A percentile compares a stretch with the other conserved stretches of the same genome.
phyloP scores from a whole-genome alignment of 1,140 invertebrate species.

The Temnothorax nylanderi region DNA sequence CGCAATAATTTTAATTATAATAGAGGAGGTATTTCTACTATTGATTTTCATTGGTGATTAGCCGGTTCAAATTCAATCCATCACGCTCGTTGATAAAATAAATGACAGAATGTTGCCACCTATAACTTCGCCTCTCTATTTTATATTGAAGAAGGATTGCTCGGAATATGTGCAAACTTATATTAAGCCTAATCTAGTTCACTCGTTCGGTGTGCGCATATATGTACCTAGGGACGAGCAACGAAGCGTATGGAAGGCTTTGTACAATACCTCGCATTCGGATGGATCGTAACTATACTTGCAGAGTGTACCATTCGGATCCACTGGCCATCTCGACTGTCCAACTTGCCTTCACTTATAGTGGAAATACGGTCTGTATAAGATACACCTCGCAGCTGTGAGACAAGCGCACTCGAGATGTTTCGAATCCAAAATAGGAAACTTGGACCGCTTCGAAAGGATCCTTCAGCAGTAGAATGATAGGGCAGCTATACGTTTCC shows the following conservation, averaged over 20 bases:
- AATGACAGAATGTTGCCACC: neutral
- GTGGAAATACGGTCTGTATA: slow-evolving; percentile 54
- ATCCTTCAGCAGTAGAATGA: slow-evolving; percentile 19
- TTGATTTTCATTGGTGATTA: neutral
- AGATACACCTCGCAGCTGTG: slow-evolving; percentile 43
- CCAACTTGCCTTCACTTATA: slow-evolving; percentile 60
- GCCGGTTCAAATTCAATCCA: neutral
- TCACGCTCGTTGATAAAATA: neutral
- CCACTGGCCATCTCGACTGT: slow-evolving; percentile 45
- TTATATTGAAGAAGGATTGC: neutral
- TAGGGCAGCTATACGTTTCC: neutral
- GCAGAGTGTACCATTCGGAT: slow-evolving; percentile 49
- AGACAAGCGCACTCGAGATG: slow-evolving; percentile 53
- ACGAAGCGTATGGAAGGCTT: slow-evolving; percentile 48
- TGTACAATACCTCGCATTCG: slow-evolving; percentile 45
- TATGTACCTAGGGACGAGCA: slow-evolving; percentile 46
- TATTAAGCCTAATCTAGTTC: slow-evolving; percentile 46
- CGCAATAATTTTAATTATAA: neutral
- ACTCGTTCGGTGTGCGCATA: slow-evolving; percentile 22
- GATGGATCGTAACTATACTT: slow-evolving; percentile 46
- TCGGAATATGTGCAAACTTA: neutral
- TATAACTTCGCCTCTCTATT: slow-evolving; percentile 20
- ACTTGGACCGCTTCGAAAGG: slow-evolving; percentile 46
- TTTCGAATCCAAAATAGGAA: slow-evolving; percentile 57
- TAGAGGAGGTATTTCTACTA: neutral